Conservation (phyloP, 2,113 vertebrate species). For the Channa argus region DNA sequence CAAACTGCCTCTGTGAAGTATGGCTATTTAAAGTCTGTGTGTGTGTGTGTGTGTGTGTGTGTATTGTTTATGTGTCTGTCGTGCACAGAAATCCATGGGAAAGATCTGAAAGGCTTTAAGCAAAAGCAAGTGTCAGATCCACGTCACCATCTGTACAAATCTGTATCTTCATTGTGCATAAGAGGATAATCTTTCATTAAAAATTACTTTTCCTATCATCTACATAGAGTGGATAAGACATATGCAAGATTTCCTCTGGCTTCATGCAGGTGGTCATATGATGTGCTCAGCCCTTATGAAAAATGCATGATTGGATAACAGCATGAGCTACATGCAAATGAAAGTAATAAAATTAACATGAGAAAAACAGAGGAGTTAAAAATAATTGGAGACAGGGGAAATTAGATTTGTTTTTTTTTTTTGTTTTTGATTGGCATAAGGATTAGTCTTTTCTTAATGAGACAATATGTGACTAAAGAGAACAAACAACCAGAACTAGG, state of each 20-base stretch:
- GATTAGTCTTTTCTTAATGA: background rate
- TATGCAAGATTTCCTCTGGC: background rate
- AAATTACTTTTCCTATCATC: background rate
- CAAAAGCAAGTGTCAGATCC: background rate
- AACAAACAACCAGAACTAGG: background rate
- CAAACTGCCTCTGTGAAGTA: conserved; percentile 37
- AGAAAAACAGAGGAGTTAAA: conserved; percentile 4
- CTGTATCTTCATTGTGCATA: background rate
- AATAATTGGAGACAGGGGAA: background rate
- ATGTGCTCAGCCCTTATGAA: conserved; percentile 44
- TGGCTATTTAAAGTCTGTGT: conserved; percentile 35
- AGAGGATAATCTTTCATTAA: background rate
- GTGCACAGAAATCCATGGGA: conserved; percentile 9
- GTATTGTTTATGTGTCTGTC: background rate
- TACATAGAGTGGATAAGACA: background rate
- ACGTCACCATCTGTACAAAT: background rate
- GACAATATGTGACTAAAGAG: background rate
- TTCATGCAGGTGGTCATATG: conserved; percentile 36
- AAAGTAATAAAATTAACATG: background rate
- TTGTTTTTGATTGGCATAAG: background rate
- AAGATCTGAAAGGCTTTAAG: background rate
- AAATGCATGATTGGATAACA: conserved; percentile 1
- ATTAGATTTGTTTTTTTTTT: background rate
- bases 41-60: background rate
- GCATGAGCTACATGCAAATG: conserved; percentile 34